A percentile compares a stretch with the other conserved stretches of the same genome.
These are phyloP conservation scores for Apamea crenata DNA, from an alignment of 2,888 invertebrate species.

Conservation along the genomic window DNA sequence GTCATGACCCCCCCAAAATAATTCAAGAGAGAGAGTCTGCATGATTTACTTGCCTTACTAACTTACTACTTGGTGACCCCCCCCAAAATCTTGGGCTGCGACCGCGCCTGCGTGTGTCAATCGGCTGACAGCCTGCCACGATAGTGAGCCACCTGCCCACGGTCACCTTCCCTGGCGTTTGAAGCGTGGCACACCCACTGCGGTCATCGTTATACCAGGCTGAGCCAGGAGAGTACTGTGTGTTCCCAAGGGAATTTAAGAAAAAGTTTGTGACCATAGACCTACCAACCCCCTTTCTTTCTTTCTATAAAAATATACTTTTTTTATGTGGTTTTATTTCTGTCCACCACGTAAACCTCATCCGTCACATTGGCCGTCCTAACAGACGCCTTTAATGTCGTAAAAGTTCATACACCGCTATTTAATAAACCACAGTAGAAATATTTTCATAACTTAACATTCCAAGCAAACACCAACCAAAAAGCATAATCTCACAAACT, in stretches of 20 bases:
- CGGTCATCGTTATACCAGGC: neutral
- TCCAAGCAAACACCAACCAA: constrained; percentile 1
- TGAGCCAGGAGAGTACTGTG: neutral
- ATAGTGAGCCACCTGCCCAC: neutral
- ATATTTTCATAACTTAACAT: neutral
- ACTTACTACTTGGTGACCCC: no score
- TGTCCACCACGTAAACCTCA: neutral
- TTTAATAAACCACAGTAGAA: neutral
- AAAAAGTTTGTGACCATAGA: neutral
- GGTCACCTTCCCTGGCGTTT: neutral
- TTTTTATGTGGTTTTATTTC: neutral
- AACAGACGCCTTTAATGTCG: neutral
- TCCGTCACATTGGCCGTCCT: neutral
- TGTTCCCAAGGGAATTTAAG: neutral
- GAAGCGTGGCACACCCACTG: neutral
- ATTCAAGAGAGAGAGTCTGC: no score
- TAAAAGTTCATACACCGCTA: neutral
- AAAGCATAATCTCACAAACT: constrained; percentile 10
- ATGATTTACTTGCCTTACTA: no score
- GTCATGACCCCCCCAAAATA: no score
- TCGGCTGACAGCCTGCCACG: neutral
- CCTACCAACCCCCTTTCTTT: neutral
- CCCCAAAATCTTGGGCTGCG: no score
- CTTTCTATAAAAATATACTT: neutral
- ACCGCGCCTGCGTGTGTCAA: no score